A percentile compares a stretch with the other conserved stretches of the same genome.
Evolutionary conservation across 2,113 vertebrate genomes (phyloP).

Genomic region (Miniopterus natalensis): DNA sequence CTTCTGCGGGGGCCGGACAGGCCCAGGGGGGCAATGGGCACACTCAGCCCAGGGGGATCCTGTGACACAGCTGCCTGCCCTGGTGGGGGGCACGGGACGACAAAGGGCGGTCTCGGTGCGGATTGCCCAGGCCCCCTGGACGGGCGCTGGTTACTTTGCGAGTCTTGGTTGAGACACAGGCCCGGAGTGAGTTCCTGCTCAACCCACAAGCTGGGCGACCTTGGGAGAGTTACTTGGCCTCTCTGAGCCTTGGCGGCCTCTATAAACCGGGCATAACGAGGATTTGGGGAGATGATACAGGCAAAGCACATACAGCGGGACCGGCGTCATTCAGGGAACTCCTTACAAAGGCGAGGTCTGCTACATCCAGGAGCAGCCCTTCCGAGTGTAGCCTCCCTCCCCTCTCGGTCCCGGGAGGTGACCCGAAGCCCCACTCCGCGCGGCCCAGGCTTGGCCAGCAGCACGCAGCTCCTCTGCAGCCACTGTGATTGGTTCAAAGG

Average conservation of each 20-base stretch:
- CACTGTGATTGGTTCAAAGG: background rate
- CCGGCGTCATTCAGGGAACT: fast-evolving
- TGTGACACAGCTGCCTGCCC: background rate
- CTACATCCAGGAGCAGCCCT: fast-evolving
- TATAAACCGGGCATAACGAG: background rate
- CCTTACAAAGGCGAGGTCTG: background rate
- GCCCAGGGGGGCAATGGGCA: background rate
- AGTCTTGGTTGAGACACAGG: background rate
- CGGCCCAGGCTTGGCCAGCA: background rate
- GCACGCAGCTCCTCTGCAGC: background rate
- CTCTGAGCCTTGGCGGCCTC: background rate
- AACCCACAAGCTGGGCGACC: background rate
- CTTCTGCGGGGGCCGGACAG: background rate
- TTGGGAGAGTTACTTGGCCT: no score
- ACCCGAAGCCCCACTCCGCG: background rate
- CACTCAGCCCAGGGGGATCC: background rate
- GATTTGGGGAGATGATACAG: background rate
- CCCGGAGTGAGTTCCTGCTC: background rate
- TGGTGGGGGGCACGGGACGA: background rate
- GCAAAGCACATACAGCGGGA: background rate
- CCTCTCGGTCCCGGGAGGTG: fast-evolving
- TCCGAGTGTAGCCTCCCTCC: background rate
- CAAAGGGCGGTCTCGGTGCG: background rate
- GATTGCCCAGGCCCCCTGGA: background rate
- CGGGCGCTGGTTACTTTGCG: background rate